A percentile compares a stretch with the other conserved stretches of the same genome.
phyloP scores from a whole-genome alignment of 2,888 invertebrate genomes.

The Pseudococcus viburni region DNA sequence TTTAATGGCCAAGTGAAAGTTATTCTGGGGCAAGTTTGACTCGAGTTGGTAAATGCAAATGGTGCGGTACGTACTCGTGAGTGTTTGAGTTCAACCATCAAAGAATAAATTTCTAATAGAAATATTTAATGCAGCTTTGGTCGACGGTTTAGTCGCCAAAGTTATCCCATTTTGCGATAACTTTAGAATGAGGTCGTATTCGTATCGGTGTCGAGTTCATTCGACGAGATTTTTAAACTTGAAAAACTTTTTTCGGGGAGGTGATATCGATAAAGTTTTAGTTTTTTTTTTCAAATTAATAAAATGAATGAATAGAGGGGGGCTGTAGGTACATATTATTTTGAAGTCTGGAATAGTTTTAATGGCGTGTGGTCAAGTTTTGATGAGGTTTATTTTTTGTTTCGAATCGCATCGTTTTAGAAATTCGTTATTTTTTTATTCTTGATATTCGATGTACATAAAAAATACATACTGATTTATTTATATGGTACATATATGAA shows the following conservation, averaged over 20 bases:
- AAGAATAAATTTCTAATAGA: slow-evolving; percentile 5
- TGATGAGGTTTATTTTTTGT: too few species aligned
- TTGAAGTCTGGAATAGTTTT: too few species aligned
- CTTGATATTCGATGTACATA: too few species aligned
- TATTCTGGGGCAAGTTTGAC: neutral
- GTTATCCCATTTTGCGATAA: neutral
- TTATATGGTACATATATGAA: too few species aligned
- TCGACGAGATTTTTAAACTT: neutral
- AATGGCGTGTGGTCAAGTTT: too few species aligned
- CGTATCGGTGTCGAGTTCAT: neutral
- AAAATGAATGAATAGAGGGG: neutral
- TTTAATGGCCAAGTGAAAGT: neutral
- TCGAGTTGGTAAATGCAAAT: neutral
- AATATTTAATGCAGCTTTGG: neutral
- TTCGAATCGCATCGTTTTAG: too few species aligned
- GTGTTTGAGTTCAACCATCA: neutral
- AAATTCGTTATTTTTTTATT: too few species aligned
- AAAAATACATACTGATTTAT: too few species aligned
- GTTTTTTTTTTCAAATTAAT: neutral
- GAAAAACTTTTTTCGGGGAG: neutral
- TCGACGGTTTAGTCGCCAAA: neutral
- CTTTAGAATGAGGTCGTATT: neutral
- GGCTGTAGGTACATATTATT: too few species aligned
- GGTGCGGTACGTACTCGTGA: neutral
- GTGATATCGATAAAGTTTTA: neutral